These are phyloP conservation scores for Apostichopus japonicus DNA, from an alignment of 35 echinoderm and acorn worm species.

Conservation along the genomic window DNA sequence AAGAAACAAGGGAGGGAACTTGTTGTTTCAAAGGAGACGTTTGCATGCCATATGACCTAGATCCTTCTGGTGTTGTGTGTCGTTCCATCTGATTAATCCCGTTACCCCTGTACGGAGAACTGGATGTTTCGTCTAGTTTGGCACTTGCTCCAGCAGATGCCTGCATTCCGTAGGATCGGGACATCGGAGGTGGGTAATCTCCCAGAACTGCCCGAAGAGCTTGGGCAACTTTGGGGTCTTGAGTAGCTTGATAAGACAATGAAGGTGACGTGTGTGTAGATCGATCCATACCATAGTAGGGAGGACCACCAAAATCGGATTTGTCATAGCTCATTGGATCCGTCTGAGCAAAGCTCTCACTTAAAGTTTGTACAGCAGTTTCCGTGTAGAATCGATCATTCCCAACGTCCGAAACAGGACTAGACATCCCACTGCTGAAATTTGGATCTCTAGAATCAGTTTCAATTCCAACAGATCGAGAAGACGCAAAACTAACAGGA, in stretches of 20 bases:
- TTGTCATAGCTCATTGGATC: slow-evolving; percentile 26
- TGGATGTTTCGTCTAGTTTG: background rate
- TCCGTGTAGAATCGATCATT: slow-evolving; percentile 40
- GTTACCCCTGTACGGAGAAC: slow-evolving; percentile 35
- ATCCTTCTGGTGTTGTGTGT: background rate
- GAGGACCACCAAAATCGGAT: background rate
- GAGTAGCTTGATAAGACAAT: slow-evolving; percentile 44
- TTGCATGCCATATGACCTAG: slow-evolving; percentile 43
- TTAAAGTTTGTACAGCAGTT: slow-evolving; percentile 45
- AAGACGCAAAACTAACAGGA: slow-evolving; percentile 32
- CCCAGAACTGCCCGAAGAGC: slow-evolving; percentile 35
- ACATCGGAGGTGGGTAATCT: slow-evolving; percentile 21
- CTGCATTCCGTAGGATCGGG: slow-evolving; percentile 27
- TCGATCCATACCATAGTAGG: slow-evolving; percentile 48
- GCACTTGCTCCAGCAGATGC: background rate
- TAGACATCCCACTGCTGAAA: slow-evolving; percentile 52
- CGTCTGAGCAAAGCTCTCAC: slow-evolving; percentile 45
- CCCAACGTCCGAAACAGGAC: slow-evolving; percentile 49
- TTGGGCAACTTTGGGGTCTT: slow-evolving; percentile 43
- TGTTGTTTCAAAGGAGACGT: slow-evolving; percentile 38
- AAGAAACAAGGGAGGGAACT: background rate
- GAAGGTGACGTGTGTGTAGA: slow-evolving; percentile 36
- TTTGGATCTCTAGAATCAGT: slow-evolving; percentile 58
- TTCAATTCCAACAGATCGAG: slow-evolving; percentile 50
- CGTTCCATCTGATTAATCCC: background rate